Evolutionary conservation across 2,888 invertebrate species (phyloP).

Genomic region (Polymixis flavicincta): DNA sequence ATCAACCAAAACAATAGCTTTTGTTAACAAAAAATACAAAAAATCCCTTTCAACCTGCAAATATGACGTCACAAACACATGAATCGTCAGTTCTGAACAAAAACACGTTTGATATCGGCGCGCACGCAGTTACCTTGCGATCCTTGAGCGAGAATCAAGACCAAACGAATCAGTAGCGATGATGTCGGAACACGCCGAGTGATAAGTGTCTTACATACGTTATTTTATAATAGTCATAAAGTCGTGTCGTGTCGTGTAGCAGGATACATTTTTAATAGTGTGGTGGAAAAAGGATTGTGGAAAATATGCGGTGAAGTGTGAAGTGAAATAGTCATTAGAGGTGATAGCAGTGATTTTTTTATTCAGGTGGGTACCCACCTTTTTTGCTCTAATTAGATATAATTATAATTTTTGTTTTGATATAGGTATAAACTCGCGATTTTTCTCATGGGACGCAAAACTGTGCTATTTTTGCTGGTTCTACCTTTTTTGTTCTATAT

Average conservation of each 20-base stretch:
- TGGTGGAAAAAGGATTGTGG: slow-evolving; percentile 1
- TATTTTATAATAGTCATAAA: slow-evolving; percentile 13
- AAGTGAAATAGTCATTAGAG: background rate
- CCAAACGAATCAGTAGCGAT: slow-evolving; percentile 41
- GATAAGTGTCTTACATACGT: slow-evolving; percentile 31
- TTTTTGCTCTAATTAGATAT: background rate
- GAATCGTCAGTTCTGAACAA: slow-evolving; percentile 37
- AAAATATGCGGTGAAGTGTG: slow-evolving; percentile 24
- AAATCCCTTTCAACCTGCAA: background rate
- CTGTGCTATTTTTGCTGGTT: no score
- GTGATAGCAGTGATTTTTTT: slow-evolving; percentile 6
- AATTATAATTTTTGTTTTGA: background rate
- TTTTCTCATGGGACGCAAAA: background rate
- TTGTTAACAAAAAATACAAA: background rate
- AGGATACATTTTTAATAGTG: slow-evolving; percentile 7
- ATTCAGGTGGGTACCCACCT: slow-evolving; percentile 15
- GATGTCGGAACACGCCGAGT: slow-evolving; percentile 16
- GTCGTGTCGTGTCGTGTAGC: slow-evolving; percentile 14
- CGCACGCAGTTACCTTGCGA: slow-evolving; percentile 46
- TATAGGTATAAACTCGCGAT: background rate
- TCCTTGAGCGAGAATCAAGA: slow-evolving; percentile 60
- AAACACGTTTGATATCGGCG: slow-evolving; percentile 35
- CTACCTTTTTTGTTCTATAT: background rate
- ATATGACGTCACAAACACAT: slow-evolving; percentile 29
- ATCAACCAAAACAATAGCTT: slow-evolving; percentile 8